Evolutionary conservation across 2,888 invertebrate genomes (phyloP), one percentile per base, ranked within the genome.

Genomic region (Parthenolecanium corni): DNA sequence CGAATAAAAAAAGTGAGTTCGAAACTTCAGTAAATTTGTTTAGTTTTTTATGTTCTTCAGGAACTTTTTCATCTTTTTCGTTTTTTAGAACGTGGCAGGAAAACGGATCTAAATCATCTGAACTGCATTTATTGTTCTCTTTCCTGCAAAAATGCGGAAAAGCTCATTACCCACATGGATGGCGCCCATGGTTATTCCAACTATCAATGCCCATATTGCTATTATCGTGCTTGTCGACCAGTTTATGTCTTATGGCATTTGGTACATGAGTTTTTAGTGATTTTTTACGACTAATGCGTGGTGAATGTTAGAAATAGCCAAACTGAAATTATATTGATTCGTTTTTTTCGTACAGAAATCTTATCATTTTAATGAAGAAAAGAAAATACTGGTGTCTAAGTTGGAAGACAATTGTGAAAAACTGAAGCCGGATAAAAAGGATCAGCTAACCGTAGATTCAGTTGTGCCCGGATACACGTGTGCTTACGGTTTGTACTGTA

Each of bases 171-270:
- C 16, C 61, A 61, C 51, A 23, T 61, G 36, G 51, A 51, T n/a
- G 51, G 23, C 3, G 14, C 21, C 5, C 49, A 61, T 18, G 12
- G 36, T 5, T 11, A 20, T 16, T 61, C 38, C 21, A 24, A 51
- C 12, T 61, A 38, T 38, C 49, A 51, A n/a, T 61, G 61, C 38
- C 49, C 61, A 16, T 61, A 61, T 49, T 61, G 61, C 18, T 20
- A 14, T 21, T 61, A 38, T 24, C 47, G 61, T 23, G 61, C 61
- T 16, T 61, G 16, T 2, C 31, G 61, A 51, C 61, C 61, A 12
- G 40, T 61, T 5, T 61, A 23, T 51, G 6, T 61, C 16, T 9
- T 51, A n/a, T 61, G 61, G 61, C 61, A 61, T 51, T 9, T 21
- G 24, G 61, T 61, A 40, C 36, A 5, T 51, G 2, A 16, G 20